Percentiles rank a stretch among this genome's conserved stretches.
These are phyloP conservation scores for Eciton burchellii DNA, from an alignment of 1,140 invertebrate species.

Conservation along the genomic window DNA sequence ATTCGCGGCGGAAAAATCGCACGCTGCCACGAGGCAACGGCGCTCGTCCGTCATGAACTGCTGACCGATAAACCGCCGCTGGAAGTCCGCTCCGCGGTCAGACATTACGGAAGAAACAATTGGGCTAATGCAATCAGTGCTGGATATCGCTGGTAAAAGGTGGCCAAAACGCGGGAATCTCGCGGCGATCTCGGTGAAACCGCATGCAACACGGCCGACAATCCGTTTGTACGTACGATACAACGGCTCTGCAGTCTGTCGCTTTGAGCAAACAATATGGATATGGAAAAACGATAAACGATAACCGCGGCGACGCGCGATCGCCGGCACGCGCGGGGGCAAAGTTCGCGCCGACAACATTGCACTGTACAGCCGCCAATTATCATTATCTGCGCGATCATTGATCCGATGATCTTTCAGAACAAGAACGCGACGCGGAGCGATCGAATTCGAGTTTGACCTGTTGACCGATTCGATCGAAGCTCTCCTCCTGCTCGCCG, in stretches of 20 bases:
- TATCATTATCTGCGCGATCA: neutral
- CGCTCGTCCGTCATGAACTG: slow-evolving; percentile 49
- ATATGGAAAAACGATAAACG: neutral
- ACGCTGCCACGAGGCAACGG: slow-evolving; percentile 15
- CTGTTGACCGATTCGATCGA: slow-evolving; percentile 42
- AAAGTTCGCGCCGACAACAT: neutral
- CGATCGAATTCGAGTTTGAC: neutral
- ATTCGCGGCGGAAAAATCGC: slow-evolving; percentile 22
- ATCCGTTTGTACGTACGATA: slow-evolving; percentile 15
- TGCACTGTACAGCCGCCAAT: neutral
- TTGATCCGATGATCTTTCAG: neutral
- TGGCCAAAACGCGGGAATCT: neutral
- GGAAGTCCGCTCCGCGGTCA: slow-evolving; percentile 18
- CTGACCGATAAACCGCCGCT: slow-evolving; percentile 8
- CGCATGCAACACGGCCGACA: neutral
- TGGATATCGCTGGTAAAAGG: slow-evolving; percentile 30
- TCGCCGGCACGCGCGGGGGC: too few species aligned
- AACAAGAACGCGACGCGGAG: neutral
- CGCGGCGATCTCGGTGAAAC: neutral
- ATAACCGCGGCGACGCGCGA: neutral
- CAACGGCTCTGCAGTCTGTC: neutral
- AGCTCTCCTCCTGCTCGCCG: neutral
- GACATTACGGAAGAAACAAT: slow-evolving; percentile 53
- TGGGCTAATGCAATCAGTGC: slow-evolving; percentile 39
- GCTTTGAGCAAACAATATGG: neutral